Conservation (phyloP, 2,113 vertebrate genomes). For the Climacteris rufus region DNA sequence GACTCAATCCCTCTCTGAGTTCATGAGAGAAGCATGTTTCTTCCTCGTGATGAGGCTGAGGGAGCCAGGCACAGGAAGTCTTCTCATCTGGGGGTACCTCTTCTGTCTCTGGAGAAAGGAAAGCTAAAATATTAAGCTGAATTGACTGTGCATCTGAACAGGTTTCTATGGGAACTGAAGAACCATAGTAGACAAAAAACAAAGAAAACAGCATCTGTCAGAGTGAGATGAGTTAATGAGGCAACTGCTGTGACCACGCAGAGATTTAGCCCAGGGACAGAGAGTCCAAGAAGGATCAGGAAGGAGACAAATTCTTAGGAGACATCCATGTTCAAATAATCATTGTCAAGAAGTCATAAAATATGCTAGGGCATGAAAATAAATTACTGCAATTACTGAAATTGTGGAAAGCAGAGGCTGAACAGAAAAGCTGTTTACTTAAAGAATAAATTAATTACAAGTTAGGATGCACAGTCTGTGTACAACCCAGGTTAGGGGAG, state of each 20-base stretch:
- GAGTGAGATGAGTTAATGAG: conserved; percentile 14
- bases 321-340: not conserved
- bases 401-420: not conserved
- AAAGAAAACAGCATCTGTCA: conserved; percentile 37
- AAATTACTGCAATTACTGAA: not conserved
- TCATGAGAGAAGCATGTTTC: fast-evolving
- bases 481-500: not conserved
- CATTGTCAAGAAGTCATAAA: conserved; percentile 20
- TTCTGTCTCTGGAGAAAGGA: not conserved
- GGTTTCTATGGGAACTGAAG: conserved; percentile 48
- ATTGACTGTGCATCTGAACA: not conserved
- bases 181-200: not conserved
- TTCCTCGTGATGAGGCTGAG: not conserved
- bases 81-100: not conserved
- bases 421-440: not conserved
- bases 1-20: not conserved
- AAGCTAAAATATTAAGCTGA: not conserved
- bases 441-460: conserved; percentile 1
- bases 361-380: conserved; percentile 18
- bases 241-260: not conserved
- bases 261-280: not conserved
- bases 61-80: not conserved
- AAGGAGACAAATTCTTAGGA: not conserved
- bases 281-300: not conserved
- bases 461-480: not conserved